These are phyloP conservation scores for Ciona savignyi DNA, from an alignment of 23 tunicate species.

Conservation along the genomic window DNA sequence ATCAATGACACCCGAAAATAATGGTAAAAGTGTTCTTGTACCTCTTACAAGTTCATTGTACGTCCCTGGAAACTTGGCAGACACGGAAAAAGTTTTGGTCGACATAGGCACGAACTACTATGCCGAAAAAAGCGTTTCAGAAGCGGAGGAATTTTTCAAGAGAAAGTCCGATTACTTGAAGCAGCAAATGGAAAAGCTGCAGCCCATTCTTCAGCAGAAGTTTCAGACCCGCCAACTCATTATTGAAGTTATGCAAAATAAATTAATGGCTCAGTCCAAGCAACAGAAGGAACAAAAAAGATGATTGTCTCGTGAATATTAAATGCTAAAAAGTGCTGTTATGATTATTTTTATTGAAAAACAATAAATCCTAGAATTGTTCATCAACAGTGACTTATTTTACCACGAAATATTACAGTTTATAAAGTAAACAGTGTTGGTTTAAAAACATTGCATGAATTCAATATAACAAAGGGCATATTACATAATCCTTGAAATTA, in stretches of 20 bases:
- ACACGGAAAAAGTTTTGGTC: slow-evolving; percentile 59
- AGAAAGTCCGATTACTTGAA: slow-evolving; percentile 77
- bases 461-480: too few relatives aligned
- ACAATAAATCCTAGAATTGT: too few relatives aligned
- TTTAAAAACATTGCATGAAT: too few relatives aligned
- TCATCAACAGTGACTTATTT: too few relatives aligned
- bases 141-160: slow-evolving; percentile 89
- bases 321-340: too few relatives aligned
- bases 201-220: slow-evolving; percentile 69
- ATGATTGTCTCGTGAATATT: too few relatives aligned
- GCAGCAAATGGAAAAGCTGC: slow-evolving; percentile 82
- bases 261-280: slow-evolving; percentile 44
- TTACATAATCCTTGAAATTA: too few relatives aligned
- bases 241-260: slow-evolving; percentile 62
- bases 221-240: slow-evolving; percentile 73
- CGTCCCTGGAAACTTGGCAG: slow-evolving; percentile 73
- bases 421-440: too few relatives aligned
- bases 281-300: too few relatives aligned
- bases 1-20: slow-evolving; percentile 18
- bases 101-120: slow-evolving; percentile 87
- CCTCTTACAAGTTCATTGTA: slow-evolving; percentile 78
- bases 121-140: slow-evolving; percentile 65
- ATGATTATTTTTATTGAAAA: too few relatives aligned
- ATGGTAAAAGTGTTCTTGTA: slow-evolving; percentile 68
- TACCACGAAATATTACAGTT: too few relatives aligned